Evolutionary conservation across 2,888 invertebrate genomes (phyloP), one percentile per base, ranked within the genome.

Genomic region (Leucophenga montana): DNA sequence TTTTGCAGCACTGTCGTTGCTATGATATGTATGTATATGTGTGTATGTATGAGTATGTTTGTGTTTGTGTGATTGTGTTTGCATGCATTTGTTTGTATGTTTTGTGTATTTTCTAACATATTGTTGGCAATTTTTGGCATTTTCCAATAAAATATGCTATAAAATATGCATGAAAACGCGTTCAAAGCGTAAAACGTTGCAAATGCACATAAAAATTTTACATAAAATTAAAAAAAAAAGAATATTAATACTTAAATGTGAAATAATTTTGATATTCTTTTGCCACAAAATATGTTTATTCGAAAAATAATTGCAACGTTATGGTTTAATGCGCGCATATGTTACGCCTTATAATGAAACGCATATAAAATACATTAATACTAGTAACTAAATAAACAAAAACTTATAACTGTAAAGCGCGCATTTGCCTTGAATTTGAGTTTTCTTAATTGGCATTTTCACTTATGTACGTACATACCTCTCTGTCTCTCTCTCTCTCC

Each of bases 61-160:
- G 59, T 33, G 39, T 33, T 18, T 61, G 39, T n/a, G 16, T 61
- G 39, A 0, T 18, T 39, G 6, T 61, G 18, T 39, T 13, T 22
- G 44, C 67, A 64, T 33, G 66, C 20, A 46, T 69, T 69, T 50
- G 44, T 9, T 16, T 66, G n/a, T 11, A 33, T 71, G 16, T 64
- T 68, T 53, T 56, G 68, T 69, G 62, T 18, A 70, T 18, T 74
- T 67, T 70, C 72, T 78, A 83, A 76, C 84, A 84, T 85, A 85
- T 84, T 84, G 84, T 76, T 77, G 76, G 69, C 66, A 71, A 74
- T 79, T 81, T 80, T 71, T 69, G 66, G 20, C 71, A 74, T 71
- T 75, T 54, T 44, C 46, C 61, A 73, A 59, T 54, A 66, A 68
- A 57, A 64, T 48, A 16, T 48, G 22, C 31, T 69, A 71, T 56